Percentiles rank a stretch among this genome's conserved stretches.
These are phyloP conservation scores for Nerophis lumbriciformis DNA, from an alignment of 2,113 vertebrate species.

Conservation along the genomic window DNA sequence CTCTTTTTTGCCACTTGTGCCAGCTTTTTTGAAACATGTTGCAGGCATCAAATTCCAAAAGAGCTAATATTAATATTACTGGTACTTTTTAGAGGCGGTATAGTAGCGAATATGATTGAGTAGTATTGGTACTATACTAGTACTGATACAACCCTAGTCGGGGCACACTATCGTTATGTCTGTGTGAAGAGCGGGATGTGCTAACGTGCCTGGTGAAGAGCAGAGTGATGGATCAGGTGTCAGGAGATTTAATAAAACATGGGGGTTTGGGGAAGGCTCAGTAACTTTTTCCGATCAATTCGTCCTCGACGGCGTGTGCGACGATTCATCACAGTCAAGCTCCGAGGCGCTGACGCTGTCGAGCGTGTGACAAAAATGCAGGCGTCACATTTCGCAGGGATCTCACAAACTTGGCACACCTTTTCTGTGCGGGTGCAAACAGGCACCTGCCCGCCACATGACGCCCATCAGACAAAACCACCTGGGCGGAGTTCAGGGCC, in stretches of 20 bases:
- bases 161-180: conserved; percentile 1
- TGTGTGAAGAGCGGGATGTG: not conserved
- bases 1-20: too few relatives aligned
- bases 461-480: conserved; percentile 56
- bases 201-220: not conserved
- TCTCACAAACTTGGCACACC: conserved; percentile 28
- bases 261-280: conserved; percentile 11
- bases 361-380: not conserved
- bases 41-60: too few relatives aligned
- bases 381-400: conserved; percentile 20
- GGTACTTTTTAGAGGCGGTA: too few relatives aligned
- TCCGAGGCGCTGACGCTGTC: conserved; percentile 14
- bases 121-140: too few relatives aligned
- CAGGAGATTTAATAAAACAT: conserved; percentile 45
- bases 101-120: too few relatives aligned
- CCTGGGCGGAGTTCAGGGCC: conserved; percentile 46
- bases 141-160: too few relatives aligned
- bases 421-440: conserved; percentile 6
- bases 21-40: too few relatives aligned
- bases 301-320: conserved; percentile 8
- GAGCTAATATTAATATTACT: too few relatives aligned
- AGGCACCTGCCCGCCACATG: conserved; percentile 44
- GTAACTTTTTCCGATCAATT: conserved; percentile 32
- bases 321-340: conserved; percentile 44
- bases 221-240: conserved; percentile 47